These are phyloP conservation scores for Muscicapa comitata DNA, from an alignment of 2,797 vertebrate genomes.

Conservation along the genomic window DNA sequence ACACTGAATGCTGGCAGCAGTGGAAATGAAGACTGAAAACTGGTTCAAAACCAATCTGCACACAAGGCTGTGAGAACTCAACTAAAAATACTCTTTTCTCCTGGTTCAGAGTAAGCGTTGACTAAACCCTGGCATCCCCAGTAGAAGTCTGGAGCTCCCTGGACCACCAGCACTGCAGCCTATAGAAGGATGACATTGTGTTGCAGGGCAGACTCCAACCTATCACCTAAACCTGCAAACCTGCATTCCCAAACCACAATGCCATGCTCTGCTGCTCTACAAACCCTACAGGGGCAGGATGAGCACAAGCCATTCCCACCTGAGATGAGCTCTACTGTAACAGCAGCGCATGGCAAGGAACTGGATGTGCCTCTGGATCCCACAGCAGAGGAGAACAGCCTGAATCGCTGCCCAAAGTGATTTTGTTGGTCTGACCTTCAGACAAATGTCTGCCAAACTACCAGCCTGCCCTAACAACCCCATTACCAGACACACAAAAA, in stretches of 20 bases:
- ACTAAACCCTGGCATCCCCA: not conserved
- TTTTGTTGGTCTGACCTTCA: not conserved
- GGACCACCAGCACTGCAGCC: rapidly evolving
- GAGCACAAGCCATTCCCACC: not conserved
- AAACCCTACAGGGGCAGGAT: not conserved
- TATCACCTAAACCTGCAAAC: not conserved
- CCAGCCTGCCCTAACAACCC: not conserved
- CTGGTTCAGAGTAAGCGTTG: not conserved
- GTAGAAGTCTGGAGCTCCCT: rapidly evolving
- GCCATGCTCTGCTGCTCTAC: not conserved
- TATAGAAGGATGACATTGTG: rapidly evolving
- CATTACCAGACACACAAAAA: not conserved
- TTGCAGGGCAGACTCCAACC: not conserved
- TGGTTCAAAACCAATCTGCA: not conserved
- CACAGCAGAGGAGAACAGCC: not conserved
- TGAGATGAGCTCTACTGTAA: not conserved
- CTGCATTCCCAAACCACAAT: not conserved
- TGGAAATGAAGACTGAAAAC: not conserved
- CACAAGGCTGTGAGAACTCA: not conserved
- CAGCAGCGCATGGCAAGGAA: rapidly evolving
- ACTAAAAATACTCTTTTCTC: not conserved
- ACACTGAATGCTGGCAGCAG: not conserved
- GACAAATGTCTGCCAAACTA: not conserved
- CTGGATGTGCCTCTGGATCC: not conserved
- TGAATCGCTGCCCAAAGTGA: not conserved